Base-by-base conservation (phyloP, 2,888 invertebrate species). In the Microdon myrmicae region DNA sequence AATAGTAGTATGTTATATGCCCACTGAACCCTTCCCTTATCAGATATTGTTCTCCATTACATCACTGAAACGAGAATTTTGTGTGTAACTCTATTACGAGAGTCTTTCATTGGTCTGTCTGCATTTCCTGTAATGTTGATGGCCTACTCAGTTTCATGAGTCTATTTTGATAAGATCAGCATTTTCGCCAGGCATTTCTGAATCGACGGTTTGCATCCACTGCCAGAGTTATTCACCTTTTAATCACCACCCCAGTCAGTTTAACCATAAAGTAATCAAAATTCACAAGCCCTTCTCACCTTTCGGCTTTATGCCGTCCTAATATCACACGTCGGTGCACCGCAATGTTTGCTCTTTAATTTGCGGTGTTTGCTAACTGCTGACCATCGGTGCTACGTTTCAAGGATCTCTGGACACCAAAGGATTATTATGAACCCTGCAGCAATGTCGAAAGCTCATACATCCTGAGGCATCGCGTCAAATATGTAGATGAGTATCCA, bases 331-430 rank as follows among this genome's bases (percentile, higher is more conserved):
- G 53, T 28, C 23, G 41, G 45, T 58, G 64, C 64, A 58, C 64
- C 64, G 47, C 58, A 64, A 38, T 64, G 51, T 64, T 64, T 64
- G 58, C 58, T 47, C 51, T 64, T 58, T 43, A 64, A 64, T 64
- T 58, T 64, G 37, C 39, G 41, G 31, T 43, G 31, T 39, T 12
- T 64, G 64, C 58, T 64, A n/a, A n/a, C n/a, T 51, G 58, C 64
- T 37, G 37, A 58, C 64, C 58, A 26, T 25, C 49, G 51, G 58
- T 43, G 23, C 25, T 39, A 35, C 34, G 17, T 23, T 34, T 38
- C 16, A 23, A 45, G 43, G 49, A 49, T 61, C 49, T 51, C 45
- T 37, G 29, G 32, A 22, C 29, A 14, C 35, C 44, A 29, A 28
- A 35, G 58, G 64, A 64, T 56, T 61, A 51, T 39, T 51, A 58